These are phyloP conservation scores for Tenthredo scrophulariae DNA, from an alignment of 2,888 invertebrate species.

Conservation along the genomic window DNA sequence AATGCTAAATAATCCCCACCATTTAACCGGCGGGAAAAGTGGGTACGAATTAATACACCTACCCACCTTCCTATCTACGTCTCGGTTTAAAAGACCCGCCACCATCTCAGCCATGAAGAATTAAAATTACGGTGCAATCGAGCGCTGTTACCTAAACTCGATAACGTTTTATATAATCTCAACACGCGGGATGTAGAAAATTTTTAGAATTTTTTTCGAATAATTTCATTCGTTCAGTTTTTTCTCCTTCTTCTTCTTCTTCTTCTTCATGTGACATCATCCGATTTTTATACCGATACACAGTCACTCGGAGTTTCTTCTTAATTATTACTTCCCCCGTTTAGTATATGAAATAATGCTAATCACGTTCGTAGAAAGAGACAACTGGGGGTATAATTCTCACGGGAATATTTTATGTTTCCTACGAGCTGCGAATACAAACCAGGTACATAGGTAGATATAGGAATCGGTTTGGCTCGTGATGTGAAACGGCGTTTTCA, in stretches of 20 bases:
- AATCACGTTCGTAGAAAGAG: neutral
- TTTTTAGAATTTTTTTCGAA: neutral
- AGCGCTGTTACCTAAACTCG: slow-evolving; percentile 5
- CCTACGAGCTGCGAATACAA: neutral
- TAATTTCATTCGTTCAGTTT: neutral
- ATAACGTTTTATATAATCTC: slow-evolving; percentile 22
- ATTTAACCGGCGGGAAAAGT: neutral
- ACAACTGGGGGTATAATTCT: neutral
- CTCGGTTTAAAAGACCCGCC: slow-evolving; percentile 34
- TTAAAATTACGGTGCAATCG: slow-evolving; percentile 44
- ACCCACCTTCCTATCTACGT: neutral
- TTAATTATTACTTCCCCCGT: neutral
- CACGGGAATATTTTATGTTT: neutral
- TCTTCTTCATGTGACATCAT: neutral
- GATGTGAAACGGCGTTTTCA: neutral
- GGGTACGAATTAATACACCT: neutral
- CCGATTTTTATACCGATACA: neutral
- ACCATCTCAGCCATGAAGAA: slow-evolving; percentile 30
- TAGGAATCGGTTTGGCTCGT: neutral
- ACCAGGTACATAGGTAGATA: neutral
- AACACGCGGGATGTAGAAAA: neutral
- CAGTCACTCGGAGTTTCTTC: neutral
- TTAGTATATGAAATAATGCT: neutral
- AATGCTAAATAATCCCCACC: slow-evolving; percentile 58
- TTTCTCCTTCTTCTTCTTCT: neutral